phyloP scores from a whole-genome alignment of 1,140 invertebrate genomes.

The Panagrolaimus sp. region DNA sequence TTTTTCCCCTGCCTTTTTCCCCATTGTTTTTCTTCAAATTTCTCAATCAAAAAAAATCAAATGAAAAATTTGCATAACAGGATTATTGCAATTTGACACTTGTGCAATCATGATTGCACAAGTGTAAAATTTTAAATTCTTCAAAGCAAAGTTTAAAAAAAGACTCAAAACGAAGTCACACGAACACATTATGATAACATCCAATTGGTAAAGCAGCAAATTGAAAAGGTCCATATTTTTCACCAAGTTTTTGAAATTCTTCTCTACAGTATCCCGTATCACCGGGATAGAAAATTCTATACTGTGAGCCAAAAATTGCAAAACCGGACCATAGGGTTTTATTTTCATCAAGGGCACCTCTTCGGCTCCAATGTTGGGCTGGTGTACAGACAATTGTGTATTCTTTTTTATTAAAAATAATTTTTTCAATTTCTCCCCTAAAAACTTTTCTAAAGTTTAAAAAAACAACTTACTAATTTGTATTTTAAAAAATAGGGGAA shows the following conservation, averaged over 20 bases:
- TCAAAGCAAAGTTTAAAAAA: no score
- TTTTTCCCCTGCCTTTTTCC: no score
- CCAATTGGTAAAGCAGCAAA: constrained; percentile 46
- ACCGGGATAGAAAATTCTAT: constrained; percentile 44
- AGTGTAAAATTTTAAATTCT: no score
- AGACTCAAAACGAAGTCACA: no score
- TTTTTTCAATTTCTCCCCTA: constrained; percentile 33
- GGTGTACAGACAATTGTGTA: constrained; percentile 36
- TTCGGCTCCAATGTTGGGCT: constrained; percentile 44
- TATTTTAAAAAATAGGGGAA: no score
- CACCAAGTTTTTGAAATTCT: constrained; percentile 41
- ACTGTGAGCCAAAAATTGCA: constrained; percentile 35
- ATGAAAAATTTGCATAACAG: no score
- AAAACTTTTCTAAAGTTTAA: constrained; percentile 27
- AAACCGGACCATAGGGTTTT: constrained; percentile 43
- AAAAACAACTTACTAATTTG: constrained; percentile 17
- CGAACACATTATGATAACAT: no score
- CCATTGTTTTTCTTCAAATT: no score
- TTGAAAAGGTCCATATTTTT: constrained; percentile 38
- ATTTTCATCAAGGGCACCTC: constrained; percentile 36
- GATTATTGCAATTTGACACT: no score
- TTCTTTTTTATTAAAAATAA: constrained; percentile 23
- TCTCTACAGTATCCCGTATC: constrained; percentile 46
- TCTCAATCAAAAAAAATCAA: no score
- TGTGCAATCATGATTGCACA: no score